phyloP scores from a whole-genome alignment of 2,113 vertebrate species.

The Toxostoma redivivum region DNA sequence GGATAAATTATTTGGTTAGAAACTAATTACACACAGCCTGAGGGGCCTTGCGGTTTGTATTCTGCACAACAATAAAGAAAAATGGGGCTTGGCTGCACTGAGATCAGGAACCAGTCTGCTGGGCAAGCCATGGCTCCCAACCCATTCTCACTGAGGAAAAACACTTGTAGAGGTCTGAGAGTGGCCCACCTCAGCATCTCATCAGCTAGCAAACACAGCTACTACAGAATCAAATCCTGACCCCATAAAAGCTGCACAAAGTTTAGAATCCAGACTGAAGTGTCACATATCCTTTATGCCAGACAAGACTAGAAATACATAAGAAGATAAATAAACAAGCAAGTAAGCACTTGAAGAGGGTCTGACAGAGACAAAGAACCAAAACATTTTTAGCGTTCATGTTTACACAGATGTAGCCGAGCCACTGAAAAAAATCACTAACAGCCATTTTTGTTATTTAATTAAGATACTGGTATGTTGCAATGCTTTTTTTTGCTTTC shows the following conservation, averaged over 20 bases:
- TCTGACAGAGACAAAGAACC: neutral
- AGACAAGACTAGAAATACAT: neutral
- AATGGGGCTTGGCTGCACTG: neutral
- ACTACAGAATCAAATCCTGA: neutral
- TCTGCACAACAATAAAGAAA: neutral
- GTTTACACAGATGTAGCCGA: neutral
- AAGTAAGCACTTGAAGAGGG: neutral
- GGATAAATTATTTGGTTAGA: slow-evolving; percentile 54
- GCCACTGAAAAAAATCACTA: neutral
- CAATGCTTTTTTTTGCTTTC: neutral
- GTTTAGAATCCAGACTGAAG: neutral
- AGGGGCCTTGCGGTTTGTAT: neutral
- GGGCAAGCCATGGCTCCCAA: neutral
- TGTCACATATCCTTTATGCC: neutral
- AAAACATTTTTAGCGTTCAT: neutral
- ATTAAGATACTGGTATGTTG: neutral
- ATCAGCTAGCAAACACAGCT: neutral
- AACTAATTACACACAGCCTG: slow-evolving; percentile 29
- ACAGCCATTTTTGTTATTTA: neutral
- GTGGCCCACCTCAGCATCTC: neutral
- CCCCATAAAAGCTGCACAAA: neutral
- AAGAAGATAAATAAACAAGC: neutral
- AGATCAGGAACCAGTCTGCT: neutral
- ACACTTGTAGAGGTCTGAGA: neutral
- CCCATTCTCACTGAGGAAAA: neutral